phyloP scores from a whole-genome alignment of 2,888 invertebrate species.

The Argyresthia albistria region DNA sequence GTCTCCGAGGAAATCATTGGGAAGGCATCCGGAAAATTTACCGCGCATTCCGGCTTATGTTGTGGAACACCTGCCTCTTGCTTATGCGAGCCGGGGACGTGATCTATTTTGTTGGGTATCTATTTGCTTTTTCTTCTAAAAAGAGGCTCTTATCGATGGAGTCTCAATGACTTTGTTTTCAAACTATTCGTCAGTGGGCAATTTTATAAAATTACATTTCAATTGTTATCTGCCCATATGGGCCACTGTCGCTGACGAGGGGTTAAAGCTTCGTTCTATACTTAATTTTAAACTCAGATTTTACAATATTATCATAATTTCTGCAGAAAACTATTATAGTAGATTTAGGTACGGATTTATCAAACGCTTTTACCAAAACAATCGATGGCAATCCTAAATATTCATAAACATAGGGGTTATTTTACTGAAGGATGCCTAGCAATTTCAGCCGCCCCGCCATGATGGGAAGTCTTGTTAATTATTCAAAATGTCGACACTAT shows the following conservation, averaged over 20 bases:
- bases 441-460: slow-evolving; percentile 34
- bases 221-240: no score
- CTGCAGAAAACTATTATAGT: not conserved
- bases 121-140: slow-evolving; percentile 25
- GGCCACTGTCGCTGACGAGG: no score
- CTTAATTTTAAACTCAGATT: no score
- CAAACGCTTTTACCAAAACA: slow-evolving; percentile 17
- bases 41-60: slow-evolving; percentile 66
- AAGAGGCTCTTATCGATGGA: slow-evolving; percentile 7
- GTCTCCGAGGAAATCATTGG: slow-evolving; percentile 86
- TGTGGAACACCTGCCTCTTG: slow-evolving; percentile 61
- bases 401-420: slow-evolving; percentile 34
- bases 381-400: slow-evolving; percentile 25
- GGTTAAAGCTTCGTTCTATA: no score
- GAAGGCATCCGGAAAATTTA: slow-evolving; percentile 81
- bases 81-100: slow-evolving; percentile 53
- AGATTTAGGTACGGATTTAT: not conserved
- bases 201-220: no score
- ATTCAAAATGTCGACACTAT: slow-evolving; percentile 61
- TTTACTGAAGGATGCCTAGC: slow-evolving; percentile 34
- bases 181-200: no score
- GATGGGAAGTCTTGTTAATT: slow-evolving; percentile 49
- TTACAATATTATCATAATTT: no score
- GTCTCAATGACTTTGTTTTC: no score
- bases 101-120: slow-evolving; percentile 48